These are phyloP conservation scores for Pholis gunnellus DNA, from an alignment of 2,113 vertebrate genomes.

Conservation along the genomic window DNA sequence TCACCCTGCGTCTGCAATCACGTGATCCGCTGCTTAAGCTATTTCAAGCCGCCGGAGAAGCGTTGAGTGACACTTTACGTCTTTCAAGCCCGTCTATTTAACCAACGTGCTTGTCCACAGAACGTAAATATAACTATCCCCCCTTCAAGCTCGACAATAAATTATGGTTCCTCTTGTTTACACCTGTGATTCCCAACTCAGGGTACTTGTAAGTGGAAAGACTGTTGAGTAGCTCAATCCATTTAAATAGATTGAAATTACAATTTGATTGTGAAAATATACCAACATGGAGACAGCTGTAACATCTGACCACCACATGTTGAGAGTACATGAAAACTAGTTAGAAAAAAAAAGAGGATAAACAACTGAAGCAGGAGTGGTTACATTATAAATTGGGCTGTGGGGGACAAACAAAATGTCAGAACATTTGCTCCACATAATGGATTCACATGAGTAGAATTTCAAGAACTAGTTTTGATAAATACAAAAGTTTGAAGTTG, in stretches of 20 bases:
- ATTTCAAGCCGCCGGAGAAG: conserved; percentile 56
- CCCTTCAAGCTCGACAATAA: neutral
- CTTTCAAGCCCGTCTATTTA: conserved; percentile 19
- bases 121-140: conserved; percentile 20
- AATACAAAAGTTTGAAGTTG: neutral
- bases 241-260: neutral
- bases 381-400: neutral
- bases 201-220: neutral
- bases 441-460: neutral
- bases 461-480: neutral
- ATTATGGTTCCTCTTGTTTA: neutral
- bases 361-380: neutral
- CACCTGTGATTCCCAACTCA: neutral
- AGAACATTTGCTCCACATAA: neutral
- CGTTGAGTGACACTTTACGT: conserved; percentile 49
- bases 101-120: conserved; percentile 8
- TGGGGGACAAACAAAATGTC: neutral
- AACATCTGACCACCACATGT: neutral
- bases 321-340: neutral
- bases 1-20: conserved; percentile 44
- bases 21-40: conserved; percentile 26
- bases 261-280: neutral
- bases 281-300: neutral
- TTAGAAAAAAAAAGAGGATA: neutral
- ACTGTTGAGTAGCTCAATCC: neutral